Base-by-base conservation (phyloP, 37 sponge, comb jelly and placozoan species). In the Spongilla lacustris region DNA sequence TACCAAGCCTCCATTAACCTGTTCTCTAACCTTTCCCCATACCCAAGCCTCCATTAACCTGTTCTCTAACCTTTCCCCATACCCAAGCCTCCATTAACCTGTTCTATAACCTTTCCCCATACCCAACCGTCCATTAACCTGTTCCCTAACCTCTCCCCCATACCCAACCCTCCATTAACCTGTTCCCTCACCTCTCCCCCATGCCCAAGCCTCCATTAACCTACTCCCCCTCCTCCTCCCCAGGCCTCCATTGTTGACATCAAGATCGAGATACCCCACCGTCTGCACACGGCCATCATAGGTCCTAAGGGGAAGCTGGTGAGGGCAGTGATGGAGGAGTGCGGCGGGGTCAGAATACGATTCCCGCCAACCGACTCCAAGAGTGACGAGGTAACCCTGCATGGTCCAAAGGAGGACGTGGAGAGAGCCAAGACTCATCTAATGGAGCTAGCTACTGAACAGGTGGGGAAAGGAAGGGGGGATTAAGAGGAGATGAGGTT, bases 241-340 rank as follows among this genome's bases (percentile, higher is more conserved):
- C 81, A 90, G 91, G 89, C 92, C 21, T 81, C 72, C 23, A 74
- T 95, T 19, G 71, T 80, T 21, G 95, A 95, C 14, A 80, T 75
- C 26, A 89, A 79, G 17, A 71, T 97, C 38, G 32, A n/a, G 23
- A 97, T 97, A 19, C 94, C 96, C 21, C 93, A 84, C 41, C 90
- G 86, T 24, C 75, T 87, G 26, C 98, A 97, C 85, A 93, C 88
- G 32, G 81, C 94, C 38, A 75, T 97, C 37, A 97, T 97, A 23
- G 98, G 98, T 0, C 87, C 94, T 21, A 95, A 93, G 74, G 95
- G 98, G n/a, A 90, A 86, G 36, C 92, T 97, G 35, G 76, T 97
- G 26, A 87, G 92, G 4, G 73, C 87, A 25, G 88, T 97, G 72
- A 92, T 89, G 88, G 90, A 88, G 10, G 98, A 97, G 86, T 93